Base-by-base conservation (phyloP, 2,113 vertebrate species). In the Fregata magnificens region DNA sequence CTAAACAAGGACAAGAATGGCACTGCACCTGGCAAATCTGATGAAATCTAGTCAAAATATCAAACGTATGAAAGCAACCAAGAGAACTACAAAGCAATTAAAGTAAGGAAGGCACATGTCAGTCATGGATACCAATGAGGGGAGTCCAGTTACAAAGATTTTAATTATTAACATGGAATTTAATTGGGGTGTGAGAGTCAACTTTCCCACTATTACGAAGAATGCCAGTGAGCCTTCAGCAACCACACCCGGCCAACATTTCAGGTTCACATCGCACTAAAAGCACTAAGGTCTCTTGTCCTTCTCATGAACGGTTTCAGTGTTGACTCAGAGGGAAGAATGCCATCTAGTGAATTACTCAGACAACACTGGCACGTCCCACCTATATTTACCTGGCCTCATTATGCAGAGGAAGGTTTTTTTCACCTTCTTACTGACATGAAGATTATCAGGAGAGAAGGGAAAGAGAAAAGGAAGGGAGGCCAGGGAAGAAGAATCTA, bases 131-230 rank as follows among this genome's bases (percentile, higher is more conserved):
- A 95, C 14, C 10, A 24, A n/a, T 2, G 3, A 91, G 16, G 13
- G 16, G 70, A 80, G 74, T 92, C 38, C 32, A 40, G 34, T 90
- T 94, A 85, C 87, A 82, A 86, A 83, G 26, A 62, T 55, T 85
- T 88, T 66, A 90, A 95, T 95, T 86, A 94, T 96, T 96, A 94
- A 96, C 25, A 36, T 8, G 90, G 52, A 86, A 95, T 62, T 88
- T 87, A 85, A 93, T 73, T 6, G 1, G 50, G 6, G 0, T 3
- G 25, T 34, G 73, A 83, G 49, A 91, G n/a, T 40, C 83, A 77
- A 80, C 29, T 83, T 67, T 80, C 21, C 16, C 55, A 56, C 32
- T 45, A 6, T 25, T 44, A 49, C 8, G 11, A 90, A 85, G 53
- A 69, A 67, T 10, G 28, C 18, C 71, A 94, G 28, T 0, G 1